Conservation (phyloP, 37 sponge, comb jelly and placozoan species). For the Mnemiopsis leidyi region DNA sequence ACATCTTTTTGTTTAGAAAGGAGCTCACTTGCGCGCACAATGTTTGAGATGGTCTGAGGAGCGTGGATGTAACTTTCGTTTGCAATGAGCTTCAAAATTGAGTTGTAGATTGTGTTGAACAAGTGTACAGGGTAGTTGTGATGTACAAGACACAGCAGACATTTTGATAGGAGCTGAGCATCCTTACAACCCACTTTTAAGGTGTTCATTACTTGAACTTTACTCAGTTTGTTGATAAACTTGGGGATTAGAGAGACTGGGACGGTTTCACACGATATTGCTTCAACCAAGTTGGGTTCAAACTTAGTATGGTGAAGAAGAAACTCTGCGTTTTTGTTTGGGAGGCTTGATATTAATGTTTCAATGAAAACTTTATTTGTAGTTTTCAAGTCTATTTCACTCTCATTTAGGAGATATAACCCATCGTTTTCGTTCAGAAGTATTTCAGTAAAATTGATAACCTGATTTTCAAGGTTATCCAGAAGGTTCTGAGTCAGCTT, state of each 20-base stretch:
- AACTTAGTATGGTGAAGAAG: not conserved
- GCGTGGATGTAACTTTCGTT: not conserved
- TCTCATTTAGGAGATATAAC: not conserved
- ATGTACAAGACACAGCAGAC: slow-evolving; percentile 5
- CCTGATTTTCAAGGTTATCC: not conserved
- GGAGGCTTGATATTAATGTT: not conserved
- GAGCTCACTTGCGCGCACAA: not conserved
- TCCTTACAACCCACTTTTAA: not conserved
- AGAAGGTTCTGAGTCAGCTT: not conserved
- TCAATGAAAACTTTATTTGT: not conserved
- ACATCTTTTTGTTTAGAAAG: slow-evolving; percentile 17
- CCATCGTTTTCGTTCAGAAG: not conserved
- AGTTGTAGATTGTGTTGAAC: not conserved
- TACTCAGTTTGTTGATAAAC: not conserved
- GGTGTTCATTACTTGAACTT: not conserved
- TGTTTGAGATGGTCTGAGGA: not conserved
- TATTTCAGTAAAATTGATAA: not conserved
- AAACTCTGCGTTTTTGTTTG: not conserved
- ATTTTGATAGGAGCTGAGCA: not conserved
- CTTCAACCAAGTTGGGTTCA: not conserved
- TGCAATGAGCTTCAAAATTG: not conserved
- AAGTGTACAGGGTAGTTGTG: slow-evolving; percentile 31
- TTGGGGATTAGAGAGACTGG: slow-evolving; percentile 49
- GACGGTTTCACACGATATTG: not conserved
- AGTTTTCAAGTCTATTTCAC: not conserved